phyloP scores from a whole-genome alignment of 2,888 invertebrate species.

The Arctia plantaginis region DNA sequence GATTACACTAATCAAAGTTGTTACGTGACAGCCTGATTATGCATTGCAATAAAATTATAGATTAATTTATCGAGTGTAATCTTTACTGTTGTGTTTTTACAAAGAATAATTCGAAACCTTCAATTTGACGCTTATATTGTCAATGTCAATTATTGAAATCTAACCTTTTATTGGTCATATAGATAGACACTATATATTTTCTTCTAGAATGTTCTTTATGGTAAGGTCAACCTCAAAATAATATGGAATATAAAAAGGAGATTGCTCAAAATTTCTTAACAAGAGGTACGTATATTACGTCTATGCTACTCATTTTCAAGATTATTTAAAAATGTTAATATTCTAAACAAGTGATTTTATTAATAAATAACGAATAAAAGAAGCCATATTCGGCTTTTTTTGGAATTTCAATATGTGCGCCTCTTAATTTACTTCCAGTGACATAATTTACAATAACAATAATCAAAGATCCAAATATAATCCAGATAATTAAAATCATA shows the following conservation, averaged over 20 bases:
- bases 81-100: slow-evolving; percentile 60
- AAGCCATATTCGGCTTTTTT: neutral
- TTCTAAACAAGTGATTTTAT: neutral
- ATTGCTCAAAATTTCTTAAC: no score
- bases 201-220: neutral
- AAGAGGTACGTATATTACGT: no score
- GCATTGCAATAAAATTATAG: slow-evolving; percentile 45
- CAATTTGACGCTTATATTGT: slow-evolving; percentile 31
- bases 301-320: neutral
- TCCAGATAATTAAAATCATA: neutral
- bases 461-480: no score
- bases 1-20: slow-evolving; percentile 78
- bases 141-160: slow-evolving; percentile 35
- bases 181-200: neutral
- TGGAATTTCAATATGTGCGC: neutral
- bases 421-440: neutral
- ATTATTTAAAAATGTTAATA: neutral
- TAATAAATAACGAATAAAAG: neutral
- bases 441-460: neutral
- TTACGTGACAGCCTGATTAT: slow-evolving; percentile 69
- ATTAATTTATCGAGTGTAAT: slow-evolving; percentile 51
- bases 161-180: slow-evolving; percentile 29
- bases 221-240: neutral
- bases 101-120: slow-evolving; percentile 42
- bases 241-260: neutral